These are phyloP conservation scores for Cheiracanthium punctorium DNA, from an alignment of 2,888 invertebrate species.

Conservation along the genomic window DNA sequence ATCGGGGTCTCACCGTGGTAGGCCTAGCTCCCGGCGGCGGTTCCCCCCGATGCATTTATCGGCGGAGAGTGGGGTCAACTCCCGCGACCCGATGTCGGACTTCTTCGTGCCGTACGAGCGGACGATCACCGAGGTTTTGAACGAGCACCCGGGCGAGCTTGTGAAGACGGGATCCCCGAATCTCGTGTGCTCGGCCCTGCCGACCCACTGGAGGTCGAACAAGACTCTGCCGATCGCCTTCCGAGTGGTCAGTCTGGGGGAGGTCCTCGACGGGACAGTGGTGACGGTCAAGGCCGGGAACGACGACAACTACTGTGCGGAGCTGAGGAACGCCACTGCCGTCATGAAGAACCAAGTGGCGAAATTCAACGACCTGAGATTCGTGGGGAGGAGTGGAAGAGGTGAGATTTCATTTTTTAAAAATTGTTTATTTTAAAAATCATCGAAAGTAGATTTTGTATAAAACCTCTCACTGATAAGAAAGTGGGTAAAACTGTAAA, in stretches of 20 bases:
- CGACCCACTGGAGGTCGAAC: constrained; percentile 96
- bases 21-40: constrained; percentile 31
- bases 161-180: constrained; percentile 95
- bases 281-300: constrained; percentile 96
- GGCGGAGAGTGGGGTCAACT: constrained; percentile 53
- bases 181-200: constrained; percentile 94
- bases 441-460: too few relatives aligned
- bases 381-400: constrained; percentile 97
- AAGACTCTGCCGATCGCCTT: constrained; percentile 97
- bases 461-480: too few relatives aligned
- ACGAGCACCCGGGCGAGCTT: constrained; percentile 86
- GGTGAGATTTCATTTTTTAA: too few relatives aligned
- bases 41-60: constrained; percentile 59
- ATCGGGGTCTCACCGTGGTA: constrained; percentile 2
- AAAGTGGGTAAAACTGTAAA: too few relatives aligned
- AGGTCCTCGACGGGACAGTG: constrained; percentile 93
- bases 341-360: constrained; percentile 97
- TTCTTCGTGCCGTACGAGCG: constrained; percentile 75
- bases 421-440: too few relatives aligned
- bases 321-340: constrained; percentile 92
- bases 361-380: constrained; percentile 97
- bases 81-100: constrained; percentile 58
- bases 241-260: constrained; percentile 94
- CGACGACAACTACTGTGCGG: constrained; percentile 96
- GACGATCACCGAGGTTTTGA: constrained; percentile 81